phyloP scores from a whole-genome alignment of 2,113 vertebrate species.

The Alaudala cheleensis region DNA sequence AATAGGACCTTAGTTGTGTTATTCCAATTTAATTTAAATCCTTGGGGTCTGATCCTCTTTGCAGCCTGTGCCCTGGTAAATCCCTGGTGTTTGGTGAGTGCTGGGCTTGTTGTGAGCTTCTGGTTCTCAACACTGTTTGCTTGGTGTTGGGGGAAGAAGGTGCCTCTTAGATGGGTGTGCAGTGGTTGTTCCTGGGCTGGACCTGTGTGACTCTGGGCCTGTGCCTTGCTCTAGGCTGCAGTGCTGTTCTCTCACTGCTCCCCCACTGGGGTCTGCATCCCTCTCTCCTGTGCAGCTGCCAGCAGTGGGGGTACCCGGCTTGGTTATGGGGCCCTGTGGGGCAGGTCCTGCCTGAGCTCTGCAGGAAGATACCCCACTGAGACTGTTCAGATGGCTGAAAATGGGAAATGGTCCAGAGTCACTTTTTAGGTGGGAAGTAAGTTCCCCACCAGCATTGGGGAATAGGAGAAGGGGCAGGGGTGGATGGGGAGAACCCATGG shows the following conservation, averaged over 20 bases:
- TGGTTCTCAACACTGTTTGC: not conserved
- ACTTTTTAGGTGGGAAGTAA: not conserved
- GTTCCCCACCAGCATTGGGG: fast-evolving
- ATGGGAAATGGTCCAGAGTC: not conserved
- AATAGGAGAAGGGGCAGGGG: not conserved
- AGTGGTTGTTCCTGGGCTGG: not conserved
- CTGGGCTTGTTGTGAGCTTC: not conserved
- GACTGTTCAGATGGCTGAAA: not conserved
- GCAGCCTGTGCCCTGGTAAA: not conserved
- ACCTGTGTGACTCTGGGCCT: fast-evolving
- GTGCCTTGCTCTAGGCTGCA: not conserved
- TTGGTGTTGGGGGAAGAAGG: not conserved
- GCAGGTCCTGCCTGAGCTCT: not conserved
- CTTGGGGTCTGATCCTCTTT: slow-evolving; percentile 9
- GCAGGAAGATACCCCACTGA: not conserved
- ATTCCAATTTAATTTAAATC: slow-evolving; percentile 3
- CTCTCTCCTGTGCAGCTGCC: not conserved
- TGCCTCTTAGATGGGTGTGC: fast-evolving
- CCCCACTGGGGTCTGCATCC: not conserved
- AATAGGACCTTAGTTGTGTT: not conserved
- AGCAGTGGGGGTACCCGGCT: fast-evolving
- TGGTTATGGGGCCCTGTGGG: not conserved
- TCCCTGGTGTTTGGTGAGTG: not conserved
- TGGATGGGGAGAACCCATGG: not conserved
- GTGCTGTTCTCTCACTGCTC: not conserved